Conservation (phyloP, 2,113 vertebrate genomes). For the Microtus oregoni region DNA sequence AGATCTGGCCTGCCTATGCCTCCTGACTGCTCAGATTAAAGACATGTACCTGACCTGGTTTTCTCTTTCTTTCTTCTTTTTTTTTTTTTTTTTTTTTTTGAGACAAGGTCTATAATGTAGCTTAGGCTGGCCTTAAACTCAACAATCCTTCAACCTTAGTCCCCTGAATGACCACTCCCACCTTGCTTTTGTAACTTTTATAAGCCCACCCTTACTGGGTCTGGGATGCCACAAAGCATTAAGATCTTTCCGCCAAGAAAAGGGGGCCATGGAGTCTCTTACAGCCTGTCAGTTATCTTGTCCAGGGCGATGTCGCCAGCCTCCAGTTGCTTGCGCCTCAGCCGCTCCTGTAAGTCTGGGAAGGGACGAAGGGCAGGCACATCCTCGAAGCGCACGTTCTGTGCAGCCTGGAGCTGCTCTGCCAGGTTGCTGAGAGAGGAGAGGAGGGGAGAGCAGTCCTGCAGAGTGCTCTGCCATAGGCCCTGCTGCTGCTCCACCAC, state of each 20-base stretch:
- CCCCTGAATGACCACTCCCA: not conserved
- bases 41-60: not conserved
- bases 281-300: slow-evolving; percentile 89
- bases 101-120: not conserved
- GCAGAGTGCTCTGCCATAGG: slow-evolving; percentile 84
- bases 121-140: not conserved
- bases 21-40: not conserved
- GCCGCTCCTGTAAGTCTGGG: slow-evolving; percentile 85
- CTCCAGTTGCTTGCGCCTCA: slow-evolving; percentile 88
- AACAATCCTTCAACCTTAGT: not conserved
- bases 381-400: slow-evolving; percentile 80
- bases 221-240: not conserved
- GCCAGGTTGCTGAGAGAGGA: slow-evolving; percentile 90
- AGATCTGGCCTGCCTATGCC: not conserved
- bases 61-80: not conserved
- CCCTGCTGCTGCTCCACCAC: slow-evolving; percentile 81
- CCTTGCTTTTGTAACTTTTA: not conserved
- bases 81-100: not conserved
- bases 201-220: not conserved
- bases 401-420: slow-evolving; percentile 88
- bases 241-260: not conserved
- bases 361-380: slow-evolving; percentile 87
- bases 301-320: slow-evolving; percentile 87
- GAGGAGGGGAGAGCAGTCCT: slow-evolving; percentile 86
- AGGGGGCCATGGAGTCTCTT: slow-evolving; percentile 62